Percentiles rank a stretch among this genome's conserved stretches.
Evolutionary conservation across 2,888 invertebrate genomes (phyloP).

Genomic region (Peribatodes rhomboidaria): DNA sequence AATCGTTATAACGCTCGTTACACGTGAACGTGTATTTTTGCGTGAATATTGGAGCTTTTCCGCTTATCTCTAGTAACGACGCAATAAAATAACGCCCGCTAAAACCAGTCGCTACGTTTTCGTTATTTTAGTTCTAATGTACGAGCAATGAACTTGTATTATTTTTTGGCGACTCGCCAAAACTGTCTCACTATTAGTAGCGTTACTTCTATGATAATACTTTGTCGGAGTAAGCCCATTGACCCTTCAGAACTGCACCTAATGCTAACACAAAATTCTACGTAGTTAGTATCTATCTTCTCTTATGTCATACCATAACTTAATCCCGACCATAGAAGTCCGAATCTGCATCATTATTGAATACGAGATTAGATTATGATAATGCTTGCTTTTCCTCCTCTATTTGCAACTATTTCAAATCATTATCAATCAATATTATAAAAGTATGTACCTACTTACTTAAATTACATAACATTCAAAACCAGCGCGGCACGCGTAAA

Average conservation of each 20-base stretch:
- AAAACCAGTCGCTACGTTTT: constrained; percentile 8
- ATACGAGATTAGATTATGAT: not conserved
- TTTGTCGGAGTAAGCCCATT: too few species aligned
- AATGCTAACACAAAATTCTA: not conserved
- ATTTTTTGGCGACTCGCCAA: constrained; percentile 39
- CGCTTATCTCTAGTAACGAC: constrained; percentile 9
- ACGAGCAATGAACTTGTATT: constrained; percentile 44
- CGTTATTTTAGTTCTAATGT: constrained; percentile 17
- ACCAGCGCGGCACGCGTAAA: not conserved
- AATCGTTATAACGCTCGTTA: constrained; percentile 17
- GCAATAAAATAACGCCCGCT: constrained; percentile 8
- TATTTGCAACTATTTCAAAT: not conserved
- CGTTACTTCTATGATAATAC: constrained; percentile 4
- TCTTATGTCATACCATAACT: not conserved
- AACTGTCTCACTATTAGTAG: constrained; percentile 2
- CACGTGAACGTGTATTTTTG: constrained; percentile 11
- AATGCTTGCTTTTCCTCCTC: not conserved
- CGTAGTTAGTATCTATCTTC: not conserved
- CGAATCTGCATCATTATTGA: not conserved
- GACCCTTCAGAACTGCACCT: too few species aligned
- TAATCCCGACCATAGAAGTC: not conserved
- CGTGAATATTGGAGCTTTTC: constrained; percentile 8
- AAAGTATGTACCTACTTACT: too few species aligned
- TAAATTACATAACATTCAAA: not conserved
- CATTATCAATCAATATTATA: too few species aligned